Base-by-base conservation (phyloP, 2,113 vertebrate genomes). In the Hiodon alosoides region DNA sequence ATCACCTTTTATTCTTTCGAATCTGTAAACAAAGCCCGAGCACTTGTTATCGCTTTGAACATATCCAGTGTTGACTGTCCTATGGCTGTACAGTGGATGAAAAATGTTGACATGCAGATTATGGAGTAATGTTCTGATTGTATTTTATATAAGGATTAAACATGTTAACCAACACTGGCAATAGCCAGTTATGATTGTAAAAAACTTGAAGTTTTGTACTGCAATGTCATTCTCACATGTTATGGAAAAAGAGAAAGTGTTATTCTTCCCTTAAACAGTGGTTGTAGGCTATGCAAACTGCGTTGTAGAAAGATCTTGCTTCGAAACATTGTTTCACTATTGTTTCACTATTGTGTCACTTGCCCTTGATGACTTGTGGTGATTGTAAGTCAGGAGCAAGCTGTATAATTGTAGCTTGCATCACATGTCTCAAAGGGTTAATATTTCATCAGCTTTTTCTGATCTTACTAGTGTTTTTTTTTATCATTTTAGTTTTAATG, bases 1-100 rank as follows among this genome's bases (percentile, higher is more conserved):
- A 83, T 77, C 79, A 69, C 79, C 81, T 52, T 70, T 72, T 48
- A 1, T 89, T 86, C 85, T 87, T 31, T 31, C 31, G 31, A 31
- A 31, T 2, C 31, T 31, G 31, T n/a, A 60, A 17, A 48, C 31
- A 52, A 47, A 89, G 83, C 81, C 73, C 58, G 84, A 91, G 90
- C 90, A 91, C 90, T 92, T 92, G 87, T 87, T 51, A 65, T 59
- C 46, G 54, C 64, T 17, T 85, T 79, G 74, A 77, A 53, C 54
- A 7, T 54, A 59, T 62, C 31, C 59, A 16, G 62, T 58, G 46
- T 50, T 53, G 7, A 14, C 46, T 48, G 6, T 17, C 47, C 66
- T 69, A 57, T 71, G 48, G 16, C 31, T n/a, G 64, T 17, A 67
- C 64, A 67, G 53, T 73, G 60, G 16, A 47, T 65, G 61, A 48